A percentile compares a stretch with the other conserved stretches of the same genome.
These are phyloP conservation scores for Perca flavescens DNA, from an alignment of 2,113 vertebrate genomes.

Conservation along the genomic window DNA sequence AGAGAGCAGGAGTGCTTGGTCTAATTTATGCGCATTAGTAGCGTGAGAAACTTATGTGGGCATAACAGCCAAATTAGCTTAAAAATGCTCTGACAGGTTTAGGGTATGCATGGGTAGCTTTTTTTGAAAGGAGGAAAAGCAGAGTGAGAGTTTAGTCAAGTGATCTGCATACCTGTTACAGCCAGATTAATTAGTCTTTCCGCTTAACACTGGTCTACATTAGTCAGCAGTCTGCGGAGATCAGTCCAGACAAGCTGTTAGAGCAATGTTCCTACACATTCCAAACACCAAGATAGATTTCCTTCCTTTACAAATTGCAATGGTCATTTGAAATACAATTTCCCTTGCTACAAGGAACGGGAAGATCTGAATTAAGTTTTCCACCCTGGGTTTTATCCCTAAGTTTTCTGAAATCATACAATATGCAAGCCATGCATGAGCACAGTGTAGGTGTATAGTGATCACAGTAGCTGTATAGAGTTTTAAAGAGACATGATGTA, in stretches of 20 bases:
- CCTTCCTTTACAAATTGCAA: not conserved
- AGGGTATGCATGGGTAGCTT: not conserved
- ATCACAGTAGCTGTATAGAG: not conserved
- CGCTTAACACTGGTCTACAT: not conserved
- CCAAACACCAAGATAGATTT: not conserved
- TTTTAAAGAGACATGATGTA: constrained; percentile 36
- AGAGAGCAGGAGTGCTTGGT: not conserved
- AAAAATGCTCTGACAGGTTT: constrained; percentile 3
- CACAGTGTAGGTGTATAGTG: not conserved
- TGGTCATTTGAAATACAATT: not conserved
- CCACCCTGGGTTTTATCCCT: not conserved
- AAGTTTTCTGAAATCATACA: not conserved
- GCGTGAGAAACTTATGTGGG: not conserved
- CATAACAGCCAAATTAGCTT: not conserved
- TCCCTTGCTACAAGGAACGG: not conserved
- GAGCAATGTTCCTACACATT: constrained; percentile 30
- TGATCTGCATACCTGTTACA: constrained; percentile 31
- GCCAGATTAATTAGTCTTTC: constrained; percentile 21
- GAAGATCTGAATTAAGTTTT: not conserved
- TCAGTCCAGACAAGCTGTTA: not conserved
- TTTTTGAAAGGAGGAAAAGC: not conserved
- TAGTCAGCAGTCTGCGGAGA: constrained; percentile 5
- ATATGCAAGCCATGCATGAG: not conserved
- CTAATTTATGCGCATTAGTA: not conserved
- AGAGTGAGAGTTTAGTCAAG: not conserved